Evolutionary conservation across 1,140 invertebrate genomes (phyloP).

Genomic region (Neodiprion virginianus): DNA sequence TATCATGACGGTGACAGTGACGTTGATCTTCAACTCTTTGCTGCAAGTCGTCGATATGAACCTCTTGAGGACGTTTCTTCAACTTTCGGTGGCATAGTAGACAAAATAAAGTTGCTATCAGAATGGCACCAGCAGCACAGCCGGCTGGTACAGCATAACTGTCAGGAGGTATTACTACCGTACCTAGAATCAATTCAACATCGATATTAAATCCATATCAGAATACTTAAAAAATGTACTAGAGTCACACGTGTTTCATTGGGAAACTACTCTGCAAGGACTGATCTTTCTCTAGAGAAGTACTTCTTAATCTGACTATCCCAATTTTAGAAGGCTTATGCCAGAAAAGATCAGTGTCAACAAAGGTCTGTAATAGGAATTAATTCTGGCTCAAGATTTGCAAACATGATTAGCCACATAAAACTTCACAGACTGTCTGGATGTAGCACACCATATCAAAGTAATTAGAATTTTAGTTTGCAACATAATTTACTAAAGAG

Average conservation of each 20-base stretch:
- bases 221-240: constrained; percentile 7
- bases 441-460: no score
- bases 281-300: no score
- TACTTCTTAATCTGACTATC: no score
- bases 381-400: no score
- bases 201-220: constrained; percentile 1
- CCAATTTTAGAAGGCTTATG: no score
- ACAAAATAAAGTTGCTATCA: constrained; percentile 47
- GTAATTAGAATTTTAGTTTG: no score
- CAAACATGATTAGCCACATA: no score
- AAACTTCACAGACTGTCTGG: no score
- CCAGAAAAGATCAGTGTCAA: no score
- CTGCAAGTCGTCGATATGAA: constrained; percentile 48
- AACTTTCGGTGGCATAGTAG: constrained; percentile 53
- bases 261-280: not conserved
- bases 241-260: constrained; percentile 6
- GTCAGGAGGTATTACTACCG: constrained; percentile 51
- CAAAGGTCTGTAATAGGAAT: no score
- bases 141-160: constrained; percentile 54
- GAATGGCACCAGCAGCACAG: constrained; percentile 44
- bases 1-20: constrained; percentile 54
- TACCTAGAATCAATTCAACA: constrained; percentile 49
- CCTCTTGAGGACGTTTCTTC: constrained; percentile 42
- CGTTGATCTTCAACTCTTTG: constrained; percentile 50
- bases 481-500: no score